Percentiles rank a stretch among this genome's conserved stretches.
These are phyloP conservation scores for Garrulus glandarius DNA, from an alignment of 2,797 vertebrate species.

Conservation along the genomic window DNA sequence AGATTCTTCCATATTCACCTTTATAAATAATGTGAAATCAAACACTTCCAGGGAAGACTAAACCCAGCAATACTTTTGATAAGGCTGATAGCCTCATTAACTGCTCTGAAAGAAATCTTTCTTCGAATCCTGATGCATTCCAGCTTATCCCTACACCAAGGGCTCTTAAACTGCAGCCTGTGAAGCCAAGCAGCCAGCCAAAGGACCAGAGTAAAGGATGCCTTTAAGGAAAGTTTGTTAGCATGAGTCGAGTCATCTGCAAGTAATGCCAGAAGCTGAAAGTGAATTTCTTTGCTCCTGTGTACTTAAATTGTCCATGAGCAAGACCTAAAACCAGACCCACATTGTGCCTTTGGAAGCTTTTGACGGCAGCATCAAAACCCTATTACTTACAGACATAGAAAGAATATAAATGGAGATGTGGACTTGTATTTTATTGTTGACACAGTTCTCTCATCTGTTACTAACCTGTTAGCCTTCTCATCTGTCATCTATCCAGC, in stretches of 20 bases:
- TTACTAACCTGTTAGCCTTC: neutral
- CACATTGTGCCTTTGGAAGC: neutral
- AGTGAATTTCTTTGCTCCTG: neutral
- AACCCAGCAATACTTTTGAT: neutral
- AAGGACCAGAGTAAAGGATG: neutral
- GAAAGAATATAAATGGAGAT: neutral
- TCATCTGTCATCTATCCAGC: neutral
- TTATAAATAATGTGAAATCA: neutral
- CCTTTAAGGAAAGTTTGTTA: neutral
- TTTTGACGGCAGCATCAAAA: neutral
- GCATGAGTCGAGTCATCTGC: fast-evolving
- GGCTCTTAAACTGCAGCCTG: neutral
- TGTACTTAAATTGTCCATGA: neutral
- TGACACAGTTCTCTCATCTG: neutral
- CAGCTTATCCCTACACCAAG: neutral
- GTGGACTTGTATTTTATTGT: neutral
- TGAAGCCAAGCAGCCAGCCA: neutral
- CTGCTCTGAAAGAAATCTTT: neutral
- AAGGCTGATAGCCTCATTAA: neutral
- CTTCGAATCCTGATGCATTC: neutral
- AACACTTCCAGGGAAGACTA: neutral
- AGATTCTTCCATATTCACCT: neutral
- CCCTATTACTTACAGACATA: fast-evolving
- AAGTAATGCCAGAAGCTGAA: neutral
- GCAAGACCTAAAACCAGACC: neutral